A percentile compares a stretch with the other conserved stretches of the same genome.
Conservation (phyloP, 2,797 vertebrate genomes). For the Chaetodon trifasciatus region DNA sequence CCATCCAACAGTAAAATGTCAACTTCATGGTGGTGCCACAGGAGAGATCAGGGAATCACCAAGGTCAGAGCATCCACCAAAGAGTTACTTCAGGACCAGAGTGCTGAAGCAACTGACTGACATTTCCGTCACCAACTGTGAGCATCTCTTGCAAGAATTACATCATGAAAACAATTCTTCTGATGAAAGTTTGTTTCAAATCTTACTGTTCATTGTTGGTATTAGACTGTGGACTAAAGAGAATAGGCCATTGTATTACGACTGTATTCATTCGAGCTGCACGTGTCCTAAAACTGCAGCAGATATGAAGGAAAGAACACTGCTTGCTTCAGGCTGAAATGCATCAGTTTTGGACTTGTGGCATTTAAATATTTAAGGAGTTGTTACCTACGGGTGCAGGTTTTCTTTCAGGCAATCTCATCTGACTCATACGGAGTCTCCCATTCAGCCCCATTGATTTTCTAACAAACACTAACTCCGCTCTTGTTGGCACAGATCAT, state of each 20-base stretch:
- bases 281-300: neutral
- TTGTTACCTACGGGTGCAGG: neutral
- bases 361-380: conserved; percentile 44
- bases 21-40: neutral
- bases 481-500: conserved; percentile 12
- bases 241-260: neutral
- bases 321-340: conserved; percentile 7
- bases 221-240: neutral
- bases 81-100: neutral
- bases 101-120: neutral
- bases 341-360: conserved; percentile 18
- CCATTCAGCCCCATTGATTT: conserved; percentile 44
- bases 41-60: neutral
- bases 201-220: neutral
- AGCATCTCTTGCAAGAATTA: neutral
- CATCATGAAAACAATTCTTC: neutral
- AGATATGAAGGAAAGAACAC: neutral
- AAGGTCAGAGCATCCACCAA: neutral
- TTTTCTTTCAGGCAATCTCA: conserved; percentile 32
- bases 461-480: conserved; percentile 18
- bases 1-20: neutral
- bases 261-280: neutral
- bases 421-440: conserved; percentile 25
- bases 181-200: neutral
- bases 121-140: neutral